Conservation (phyloP, 2,113 vertebrate genomes). For the Xerus inauris region DNA sequence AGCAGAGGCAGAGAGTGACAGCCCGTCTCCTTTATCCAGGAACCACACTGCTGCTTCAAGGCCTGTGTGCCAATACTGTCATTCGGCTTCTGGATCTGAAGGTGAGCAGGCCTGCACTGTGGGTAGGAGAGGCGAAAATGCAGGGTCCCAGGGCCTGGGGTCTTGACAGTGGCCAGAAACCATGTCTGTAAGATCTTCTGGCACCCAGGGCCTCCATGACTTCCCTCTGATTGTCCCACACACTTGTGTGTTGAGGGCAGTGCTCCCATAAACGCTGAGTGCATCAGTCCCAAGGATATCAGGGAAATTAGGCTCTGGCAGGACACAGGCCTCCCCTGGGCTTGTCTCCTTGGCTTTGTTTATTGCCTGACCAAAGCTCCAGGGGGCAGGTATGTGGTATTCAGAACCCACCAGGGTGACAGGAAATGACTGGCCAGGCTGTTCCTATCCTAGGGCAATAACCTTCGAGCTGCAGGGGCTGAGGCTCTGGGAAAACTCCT, state of each 20-base stretch:
- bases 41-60: conserved; percentile 88
- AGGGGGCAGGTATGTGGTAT: neutral
- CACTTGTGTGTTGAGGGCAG: accelerated
- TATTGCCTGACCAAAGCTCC: neutral
- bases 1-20: neutral
- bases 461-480: conserved; percentile 90
- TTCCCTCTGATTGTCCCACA: neutral
- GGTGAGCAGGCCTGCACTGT: conserved; percentile 84
- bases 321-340: neutral
- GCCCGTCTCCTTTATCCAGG: conserved; percentile 86
- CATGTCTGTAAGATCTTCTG: neutral
- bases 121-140: neutral
- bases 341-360: neutral
- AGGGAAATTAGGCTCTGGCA: neutral
- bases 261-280: neutral
- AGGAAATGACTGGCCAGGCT: neutral
- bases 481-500: conserved; percentile 93
- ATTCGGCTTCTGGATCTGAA: conserved; percentile 93
- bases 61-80: conserved; percentile 91
- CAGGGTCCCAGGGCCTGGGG: neutral
- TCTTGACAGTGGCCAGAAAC: neutral
- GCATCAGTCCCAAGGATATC: neutral
- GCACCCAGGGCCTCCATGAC: accelerated
- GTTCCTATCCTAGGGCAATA: conserved; percentile 92
- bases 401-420: neutral